These are phyloP conservation scores for Caenorhabditis zanzibari DNA, from an alignment of 2,888 invertebrate species.

Conservation along the genomic window DNA sequence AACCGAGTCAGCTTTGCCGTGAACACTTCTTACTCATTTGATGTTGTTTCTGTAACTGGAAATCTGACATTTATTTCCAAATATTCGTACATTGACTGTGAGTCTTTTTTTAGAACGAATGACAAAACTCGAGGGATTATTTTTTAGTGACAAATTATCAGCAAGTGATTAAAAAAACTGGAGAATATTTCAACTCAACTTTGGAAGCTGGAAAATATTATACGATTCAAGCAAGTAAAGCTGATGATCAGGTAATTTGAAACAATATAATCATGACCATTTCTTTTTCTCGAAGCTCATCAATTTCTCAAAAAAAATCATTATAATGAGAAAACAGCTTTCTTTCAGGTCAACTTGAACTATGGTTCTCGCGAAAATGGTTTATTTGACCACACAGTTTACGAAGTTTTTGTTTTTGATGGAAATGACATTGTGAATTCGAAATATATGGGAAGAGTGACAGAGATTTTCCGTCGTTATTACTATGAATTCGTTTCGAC, in stretches of 20 bases:
- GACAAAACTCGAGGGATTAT: no score
- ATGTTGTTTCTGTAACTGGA: conserved; percentile 19
- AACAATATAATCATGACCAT: no score
- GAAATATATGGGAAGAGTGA: conserved; percentile 28
- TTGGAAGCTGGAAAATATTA: conserved; percentile 27
- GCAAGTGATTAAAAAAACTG: conserved; percentile 37
- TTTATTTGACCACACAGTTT: conserved; percentile 13
- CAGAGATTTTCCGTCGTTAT: background rate
- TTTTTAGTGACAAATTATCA: conserved; percentile 30
- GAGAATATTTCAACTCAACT: conserved; percentile 35
- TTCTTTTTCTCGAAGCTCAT: no score
- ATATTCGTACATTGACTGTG: conserved; percentile 38
- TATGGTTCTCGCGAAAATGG: conserved; percentile 32
- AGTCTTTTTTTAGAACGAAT: conserved; percentile 2
- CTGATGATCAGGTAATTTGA: conserved; percentile 20
- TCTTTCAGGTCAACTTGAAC: conserved; percentile 28
- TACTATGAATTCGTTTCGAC: conserved; percentile 5
- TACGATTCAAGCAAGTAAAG: conserved; percentile 27
- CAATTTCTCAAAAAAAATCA: no score
- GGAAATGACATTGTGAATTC: conserved; percentile 32
- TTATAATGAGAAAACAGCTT: no score
- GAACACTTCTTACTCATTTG: background rate
- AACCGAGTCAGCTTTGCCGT: background rate
- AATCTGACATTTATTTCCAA: conserved; percentile 39
- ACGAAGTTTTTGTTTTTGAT: conserved; percentile 38